These are phyloP conservation scores for Castor canadensis DNA, from an alignment of 2,113 vertebrate genomes.

Conservation along the genomic window DNA sequence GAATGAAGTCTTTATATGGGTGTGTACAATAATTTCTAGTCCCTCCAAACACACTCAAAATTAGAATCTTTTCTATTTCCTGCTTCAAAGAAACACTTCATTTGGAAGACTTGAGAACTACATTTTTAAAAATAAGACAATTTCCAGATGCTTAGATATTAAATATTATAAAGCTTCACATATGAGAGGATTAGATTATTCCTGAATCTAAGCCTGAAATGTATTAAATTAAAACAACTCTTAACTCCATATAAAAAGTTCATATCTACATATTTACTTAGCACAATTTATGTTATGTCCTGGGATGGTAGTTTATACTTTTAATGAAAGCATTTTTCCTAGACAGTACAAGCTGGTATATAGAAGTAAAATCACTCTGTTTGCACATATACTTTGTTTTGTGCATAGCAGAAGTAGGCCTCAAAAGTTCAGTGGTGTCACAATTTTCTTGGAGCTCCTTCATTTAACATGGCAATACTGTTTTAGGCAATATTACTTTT, in stretches of 20 bases:
- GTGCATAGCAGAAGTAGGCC: too few relatives aligned
- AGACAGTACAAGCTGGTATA: neutral
- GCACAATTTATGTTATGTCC: neutral
- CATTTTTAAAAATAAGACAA: slow-evolving; percentile 44
- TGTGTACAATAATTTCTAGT: neutral
- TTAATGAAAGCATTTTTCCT: neutral
- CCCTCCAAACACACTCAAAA: neutral
- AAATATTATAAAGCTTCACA: slow-evolving; percentile 7
- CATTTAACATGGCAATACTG: neutral
- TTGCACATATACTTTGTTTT: too few relatives aligned
- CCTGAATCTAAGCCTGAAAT: slow-evolving; percentile 12
- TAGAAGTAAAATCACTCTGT: neutral
- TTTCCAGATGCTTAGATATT: slow-evolving; percentile 14
- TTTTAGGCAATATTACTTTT: neutral
- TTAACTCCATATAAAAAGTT: neutral
- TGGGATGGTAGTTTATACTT: neutral
- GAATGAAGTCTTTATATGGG: neutral
- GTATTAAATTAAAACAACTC: slow-evolving; percentile 16
- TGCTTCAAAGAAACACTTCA: slow-evolving; percentile 43
- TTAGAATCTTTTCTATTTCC: slow-evolving; percentile 32
- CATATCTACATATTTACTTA: neutral
- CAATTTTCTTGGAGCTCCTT: neutral
- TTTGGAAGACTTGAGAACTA: slow-evolving; percentile 37
- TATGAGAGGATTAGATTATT: slow-evolving; percentile 41
- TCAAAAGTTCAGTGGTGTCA: neutral